phyloP scores from a whole-genome alignment of 2,888 invertebrate species.

The Nineta flava region DNA sequence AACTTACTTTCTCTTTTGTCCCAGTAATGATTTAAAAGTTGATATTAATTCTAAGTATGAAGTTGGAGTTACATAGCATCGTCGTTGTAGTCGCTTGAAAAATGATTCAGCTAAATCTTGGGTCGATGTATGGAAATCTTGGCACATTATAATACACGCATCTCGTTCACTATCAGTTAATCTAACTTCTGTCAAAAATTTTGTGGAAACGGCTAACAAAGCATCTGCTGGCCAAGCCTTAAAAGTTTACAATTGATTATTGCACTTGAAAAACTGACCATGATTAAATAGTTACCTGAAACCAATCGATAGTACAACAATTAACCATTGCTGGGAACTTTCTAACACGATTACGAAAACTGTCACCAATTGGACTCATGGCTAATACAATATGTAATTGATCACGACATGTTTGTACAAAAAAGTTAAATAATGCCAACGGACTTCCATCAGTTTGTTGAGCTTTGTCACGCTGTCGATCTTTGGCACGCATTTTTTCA shows the following conservation, averaged over 20 bases:
- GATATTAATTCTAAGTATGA: constrained; percentile 84
- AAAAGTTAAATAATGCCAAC: constrained; percentile 80
- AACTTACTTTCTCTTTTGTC: constrained; percentile 51
- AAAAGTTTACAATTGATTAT: constrained; percentile 6
- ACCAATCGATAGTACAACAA: constrained; percentile 94
- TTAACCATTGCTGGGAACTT: constrained; percentile 89
- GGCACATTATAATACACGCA: constrained; percentile 77
- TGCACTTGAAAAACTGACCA: not conserved
- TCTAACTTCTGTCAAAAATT: constrained; percentile 67
- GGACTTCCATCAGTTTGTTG: constrained; percentile 86
- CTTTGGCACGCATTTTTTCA: constrained; percentile 84
- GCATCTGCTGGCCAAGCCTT: constrained; percentile 91
- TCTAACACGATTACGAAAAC: constrained; percentile 63
- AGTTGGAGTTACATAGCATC: constrained; percentile 84
- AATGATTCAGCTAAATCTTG: constrained; percentile 52
- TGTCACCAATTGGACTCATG: constrained; percentile 83
- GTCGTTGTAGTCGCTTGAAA: constrained; percentile 46
- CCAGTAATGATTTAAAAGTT: constrained; percentile 69
- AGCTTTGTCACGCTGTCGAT: constrained; percentile 72
- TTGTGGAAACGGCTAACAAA: constrained; percentile 68
- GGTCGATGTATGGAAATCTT: constrained; percentile 76
- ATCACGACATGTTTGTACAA: constrained; percentile 72
- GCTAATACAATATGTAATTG: constrained; percentile 80
- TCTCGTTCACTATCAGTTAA: constrained; percentile 54
- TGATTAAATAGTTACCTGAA: constrained; percentile 53